Evolutionary conservation across 2,113 vertebrate species (phyloP).

Genomic region (Gallinago paraguaiae): DNA sequence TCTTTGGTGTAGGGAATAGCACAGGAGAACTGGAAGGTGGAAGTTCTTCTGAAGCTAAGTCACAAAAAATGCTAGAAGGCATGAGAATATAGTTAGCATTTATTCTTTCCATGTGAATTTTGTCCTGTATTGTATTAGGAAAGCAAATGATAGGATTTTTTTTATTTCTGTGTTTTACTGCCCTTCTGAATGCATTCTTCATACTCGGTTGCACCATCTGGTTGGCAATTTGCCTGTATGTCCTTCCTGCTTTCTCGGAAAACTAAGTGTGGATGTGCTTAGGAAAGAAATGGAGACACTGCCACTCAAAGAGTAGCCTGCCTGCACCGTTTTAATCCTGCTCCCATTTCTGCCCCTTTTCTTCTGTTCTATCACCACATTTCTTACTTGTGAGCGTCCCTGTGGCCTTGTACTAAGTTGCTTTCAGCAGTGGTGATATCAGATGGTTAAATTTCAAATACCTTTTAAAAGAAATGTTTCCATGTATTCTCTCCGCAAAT

Average conservation of each 20-base stretch:
- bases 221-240: slow-evolving; percentile 31
- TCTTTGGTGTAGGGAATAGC: not conserved
- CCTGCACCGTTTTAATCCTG: not conserved
- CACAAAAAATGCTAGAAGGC: not conserved
- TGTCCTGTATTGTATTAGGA: not conserved
- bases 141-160: slow-evolving; percentile 1
- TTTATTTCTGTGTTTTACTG: not conserved
- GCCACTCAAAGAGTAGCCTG: not conserved
- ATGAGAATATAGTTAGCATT: not conserved
- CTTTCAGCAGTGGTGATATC: not conserved
- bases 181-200: not conserved
- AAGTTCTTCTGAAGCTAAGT: not conserved
- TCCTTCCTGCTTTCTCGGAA: slow-evolving; percentile 45
- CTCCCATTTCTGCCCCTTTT: not conserved
- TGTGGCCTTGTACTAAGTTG: not conserved
- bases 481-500: not conserved
- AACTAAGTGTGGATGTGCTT: not conserved
- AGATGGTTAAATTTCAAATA: not conserved
- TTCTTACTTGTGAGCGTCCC: not conserved
- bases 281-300: not conserved
- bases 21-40: not conserved
- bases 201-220: not conserved
- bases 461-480: not conserved
- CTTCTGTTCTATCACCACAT: not conserved
- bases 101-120: not conserved